Evolutionary conservation across 1,140 invertebrate genomes (phyloP).

Genomic region (Orchesella cincta): DNA sequence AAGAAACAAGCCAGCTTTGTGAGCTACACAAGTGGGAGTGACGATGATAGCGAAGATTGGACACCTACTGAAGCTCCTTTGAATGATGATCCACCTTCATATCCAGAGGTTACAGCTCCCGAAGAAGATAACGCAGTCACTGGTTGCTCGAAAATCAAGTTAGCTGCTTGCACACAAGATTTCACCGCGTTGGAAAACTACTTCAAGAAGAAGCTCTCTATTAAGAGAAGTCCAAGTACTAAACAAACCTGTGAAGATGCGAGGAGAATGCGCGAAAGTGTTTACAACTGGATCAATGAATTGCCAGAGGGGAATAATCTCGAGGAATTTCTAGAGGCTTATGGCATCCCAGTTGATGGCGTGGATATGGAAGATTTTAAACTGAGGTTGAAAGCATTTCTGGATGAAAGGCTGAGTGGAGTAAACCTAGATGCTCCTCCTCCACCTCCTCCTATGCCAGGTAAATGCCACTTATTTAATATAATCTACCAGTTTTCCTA

Average conservation of each 20-base stretch:
- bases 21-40: neutral
- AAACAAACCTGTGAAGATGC: neutral
- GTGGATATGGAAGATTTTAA: constrained; percentile 10
- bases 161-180: neutral
- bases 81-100: neutral
- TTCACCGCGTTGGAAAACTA: constrained; percentile 7
- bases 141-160: neutral
- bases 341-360: constrained; percentile 19
- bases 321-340: constrained; percentile 24
- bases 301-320: constrained; percentile 31
- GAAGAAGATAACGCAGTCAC: neutral
- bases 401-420: neutral
- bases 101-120: neutral
- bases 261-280: neutral
- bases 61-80: no score
- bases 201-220: constrained; percentile 5
- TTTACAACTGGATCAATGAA: neutral
- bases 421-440: no score
- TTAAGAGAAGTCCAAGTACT: no score
- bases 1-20: neutral
- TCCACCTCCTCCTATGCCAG: no score
- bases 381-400: neutral
- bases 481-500: no score
- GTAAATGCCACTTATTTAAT: no score
- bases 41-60: no score